Evolutionary conservation across 2,113 vertebrate species (phyloP).

Genomic region (Phaethornis superciliosus): DNA sequence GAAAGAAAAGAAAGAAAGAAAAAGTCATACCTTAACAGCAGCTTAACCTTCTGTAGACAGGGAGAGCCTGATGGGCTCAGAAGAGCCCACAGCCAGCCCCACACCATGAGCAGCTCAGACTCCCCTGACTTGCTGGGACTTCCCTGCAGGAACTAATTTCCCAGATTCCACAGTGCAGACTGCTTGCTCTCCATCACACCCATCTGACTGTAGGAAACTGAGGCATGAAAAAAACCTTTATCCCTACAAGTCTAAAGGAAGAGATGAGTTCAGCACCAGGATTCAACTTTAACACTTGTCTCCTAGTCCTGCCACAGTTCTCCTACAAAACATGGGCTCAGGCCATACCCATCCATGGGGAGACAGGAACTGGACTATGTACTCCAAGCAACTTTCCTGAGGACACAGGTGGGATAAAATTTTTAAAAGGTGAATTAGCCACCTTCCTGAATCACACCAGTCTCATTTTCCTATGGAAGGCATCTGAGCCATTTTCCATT

Average conservation of each 20-base stretch:
- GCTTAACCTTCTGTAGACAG: background rate
- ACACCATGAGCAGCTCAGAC: rapidly evolving
- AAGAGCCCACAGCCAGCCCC: background rate
- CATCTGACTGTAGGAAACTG: background rate
- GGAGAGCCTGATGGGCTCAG: background rate
- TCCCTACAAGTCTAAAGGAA: background rate
- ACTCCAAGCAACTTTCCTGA: background rate
- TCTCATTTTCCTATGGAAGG: background rate
- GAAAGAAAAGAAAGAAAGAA: background rate
- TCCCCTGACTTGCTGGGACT: background rate
- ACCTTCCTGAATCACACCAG: background rate
- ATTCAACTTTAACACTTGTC: background rate
- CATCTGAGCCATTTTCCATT: background rate
- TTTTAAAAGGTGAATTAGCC: background rate
- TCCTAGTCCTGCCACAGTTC: background rate
- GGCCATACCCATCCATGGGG: no score
- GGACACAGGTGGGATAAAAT: background rate
- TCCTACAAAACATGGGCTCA: background rate
- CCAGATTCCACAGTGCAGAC: background rate
- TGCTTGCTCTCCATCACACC: background rate
- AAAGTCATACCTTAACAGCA: background rate
- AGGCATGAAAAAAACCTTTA: background rate
- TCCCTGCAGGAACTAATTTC: background rate
- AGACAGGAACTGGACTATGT: background rate
- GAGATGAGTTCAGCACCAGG: background rate